Base-by-base conservation (phyloP, 2,888 invertebrate species). In the Chrysolina haemoptera region DNA sequence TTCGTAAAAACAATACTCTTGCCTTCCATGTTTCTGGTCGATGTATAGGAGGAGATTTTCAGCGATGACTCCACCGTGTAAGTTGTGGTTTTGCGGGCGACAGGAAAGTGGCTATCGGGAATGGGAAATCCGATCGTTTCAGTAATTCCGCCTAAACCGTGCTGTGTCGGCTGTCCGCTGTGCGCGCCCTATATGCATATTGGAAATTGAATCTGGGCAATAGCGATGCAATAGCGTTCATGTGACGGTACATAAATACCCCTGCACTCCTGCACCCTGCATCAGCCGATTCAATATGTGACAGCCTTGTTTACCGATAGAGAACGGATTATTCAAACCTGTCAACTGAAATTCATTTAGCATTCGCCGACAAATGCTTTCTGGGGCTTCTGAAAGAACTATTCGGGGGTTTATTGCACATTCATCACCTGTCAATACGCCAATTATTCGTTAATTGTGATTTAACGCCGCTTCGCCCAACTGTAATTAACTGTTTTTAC, bases 201-300 rank as follows among this genome's bases (percentile, higher is more conserved):
- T 87, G 87, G 86, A 87, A 87, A 87, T 87, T 87, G 87, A 87
- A 87, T 87, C 87, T 85, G 84, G 86, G 85, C 86, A 87, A 86
- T 86, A 84, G 82, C 85, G 82, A 81, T 81, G 83, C 84, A 85
- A 85, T 85, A 82, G 84, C 83, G 82, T 84, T 84, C 84, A 83
- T 85, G 85, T 85, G 86, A 85, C 86, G 86, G 86, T 86, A 85
- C 86, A 85, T 85, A 86, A 81, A 81, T 81, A 80, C 81, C 80
- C 79, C 78, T 80, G 76, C 79, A 78, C 80, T 70, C 71, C 75
- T 76, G 74, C 76, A 71, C 74, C 76, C 74, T 82, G 80, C 81
- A 48, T 48, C 76, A 74, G 75, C 72, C 80, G 82, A 85, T 86
- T 85, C 85, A 86, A 85, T 86, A 85, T 86, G 85, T 85, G 86